Conservation (phyloP, 2,888 invertebrate species). For the Thalpophila matura region DNA sequence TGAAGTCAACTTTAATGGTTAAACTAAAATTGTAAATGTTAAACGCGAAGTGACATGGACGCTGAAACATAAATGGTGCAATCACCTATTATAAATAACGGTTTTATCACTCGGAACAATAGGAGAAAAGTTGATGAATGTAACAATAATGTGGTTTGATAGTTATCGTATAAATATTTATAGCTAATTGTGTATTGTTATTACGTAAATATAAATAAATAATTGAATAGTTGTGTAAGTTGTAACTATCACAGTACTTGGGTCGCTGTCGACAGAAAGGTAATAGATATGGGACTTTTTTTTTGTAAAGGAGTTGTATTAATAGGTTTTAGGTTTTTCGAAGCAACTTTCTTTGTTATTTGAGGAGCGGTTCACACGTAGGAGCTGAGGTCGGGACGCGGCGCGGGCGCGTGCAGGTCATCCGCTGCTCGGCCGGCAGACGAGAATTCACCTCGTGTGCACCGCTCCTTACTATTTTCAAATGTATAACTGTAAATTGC, state of each 20-base stretch:
- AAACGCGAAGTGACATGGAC: conserved; percentile 84
- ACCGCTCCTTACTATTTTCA: conserved; percentile 56
- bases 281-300: conserved; percentile 74
- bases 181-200: conserved; percentile 91
- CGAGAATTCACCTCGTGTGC: conserved; percentile 40
- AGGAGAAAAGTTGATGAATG: conserved; percentile 83
- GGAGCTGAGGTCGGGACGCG: conserved; percentile 25
- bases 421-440: conserved; percentile 24
- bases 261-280: conserved; percentile 79
- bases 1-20: conserved; percentile 90
- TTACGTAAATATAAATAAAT: conserved; percentile 90
- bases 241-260: conserved; percentile 88
- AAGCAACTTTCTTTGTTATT: conserved; percentile 69
- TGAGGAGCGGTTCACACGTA: conserved; percentile 39
- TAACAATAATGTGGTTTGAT: conserved; percentile 89
- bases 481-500: conserved; percentile 67
- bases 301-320: conserved; percentile 85
- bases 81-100: conserved; percentile 80
- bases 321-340: conserved; percentile 76
- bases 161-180: conserved; percentile 91
- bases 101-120: conserved; percentile 83
- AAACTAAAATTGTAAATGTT: conserved; percentile 81
- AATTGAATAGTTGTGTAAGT: conserved; percentile 90
- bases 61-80: conserved; percentile 82
- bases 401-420: conserved; percentile 33